Conservation (phyloP, 2,888 invertebrate genomes). For the Labia minor region DNA sequence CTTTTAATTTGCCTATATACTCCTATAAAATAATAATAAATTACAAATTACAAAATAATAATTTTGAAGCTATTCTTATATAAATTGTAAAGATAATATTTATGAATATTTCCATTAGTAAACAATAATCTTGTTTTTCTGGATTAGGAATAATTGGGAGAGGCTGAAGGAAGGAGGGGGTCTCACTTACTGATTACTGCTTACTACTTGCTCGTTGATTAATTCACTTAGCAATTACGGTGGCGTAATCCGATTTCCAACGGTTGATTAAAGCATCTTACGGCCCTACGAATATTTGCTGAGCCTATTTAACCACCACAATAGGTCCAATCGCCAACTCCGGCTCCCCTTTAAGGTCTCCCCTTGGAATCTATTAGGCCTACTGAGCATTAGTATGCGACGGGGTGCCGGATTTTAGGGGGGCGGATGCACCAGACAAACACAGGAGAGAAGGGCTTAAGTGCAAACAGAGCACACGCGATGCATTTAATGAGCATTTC, state of each 20-base stretch:
- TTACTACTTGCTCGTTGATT: neutral
- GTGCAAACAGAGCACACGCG: neutral
- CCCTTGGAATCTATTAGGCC: neutral
- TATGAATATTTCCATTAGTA: no score
- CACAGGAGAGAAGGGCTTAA: neutral
- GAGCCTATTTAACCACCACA: slow-evolving; percentile 2
- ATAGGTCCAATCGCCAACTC: slow-evolving; percentile 4
- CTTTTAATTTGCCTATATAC: no score
- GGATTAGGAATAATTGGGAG: no score
- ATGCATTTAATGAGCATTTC: no score
- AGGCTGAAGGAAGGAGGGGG: neutral
- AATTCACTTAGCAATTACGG: neutral
- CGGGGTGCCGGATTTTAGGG: neutral
- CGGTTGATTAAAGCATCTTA: slow-evolving; percentile 1
- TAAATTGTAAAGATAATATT: no score
- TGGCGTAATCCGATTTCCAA: neutral
- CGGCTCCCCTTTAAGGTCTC: neutral
- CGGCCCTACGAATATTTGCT: neutral
- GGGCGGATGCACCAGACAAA: neutral
- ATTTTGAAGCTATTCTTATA: no score
- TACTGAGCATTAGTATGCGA: neutral
- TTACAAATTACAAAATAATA: no score
- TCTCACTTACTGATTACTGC: neutral
- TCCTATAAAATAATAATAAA: no score
- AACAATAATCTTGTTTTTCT: no score